Conservation (phyloP, 2,888 invertebrate species). For the Pycnomerus fuliginosus region DNA sequence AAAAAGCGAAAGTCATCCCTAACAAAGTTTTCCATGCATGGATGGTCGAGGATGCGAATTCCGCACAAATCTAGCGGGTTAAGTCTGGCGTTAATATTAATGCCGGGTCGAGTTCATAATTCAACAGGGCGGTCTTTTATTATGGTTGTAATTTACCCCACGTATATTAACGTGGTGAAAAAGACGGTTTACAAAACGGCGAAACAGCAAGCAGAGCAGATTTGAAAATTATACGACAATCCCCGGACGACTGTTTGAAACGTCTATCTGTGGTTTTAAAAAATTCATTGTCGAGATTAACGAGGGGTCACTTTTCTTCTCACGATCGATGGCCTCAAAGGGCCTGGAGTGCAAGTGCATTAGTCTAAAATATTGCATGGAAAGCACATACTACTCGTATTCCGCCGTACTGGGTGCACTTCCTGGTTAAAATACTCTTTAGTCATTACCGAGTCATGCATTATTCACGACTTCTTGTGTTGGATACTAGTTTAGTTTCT, state of each 20-base stretch:
- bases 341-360: too few species aligned
- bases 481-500: too few species aligned
- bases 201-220: slow-evolving; percentile 3
- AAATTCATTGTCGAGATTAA: too few species aligned
- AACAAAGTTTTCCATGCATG: too few species aligned
- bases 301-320: too few species aligned
- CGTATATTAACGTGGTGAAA: slow-evolving; percentile 11
- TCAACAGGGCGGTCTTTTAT: slow-evolving; percentile 19
- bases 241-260: slow-evolving; percentile 14
- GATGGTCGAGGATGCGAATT: slow-evolving; percentile 13
- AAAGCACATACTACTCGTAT: slow-evolving; percentile 3
- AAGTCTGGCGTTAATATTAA: slow-evolving; percentile 28
- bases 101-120: slow-evolving; percentile 25
- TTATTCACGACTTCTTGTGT: slow-evolving; percentile 10
- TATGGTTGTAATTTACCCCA: slow-evolving; percentile 16
- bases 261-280: too few species aligned
- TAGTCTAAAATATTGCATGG: background rate
- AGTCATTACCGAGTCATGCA: slow-evolving; percentile 11
- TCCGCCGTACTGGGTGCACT: slow-evolving; percentile 8
- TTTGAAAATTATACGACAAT: slow-evolving; percentile 11
- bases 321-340: too few species aligned
- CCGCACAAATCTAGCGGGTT: slow-evolving; percentile 19
- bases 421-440: slow-evolving; percentile 4
- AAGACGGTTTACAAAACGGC: slow-evolving; percentile 16
- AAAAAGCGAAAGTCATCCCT: too few species aligned